Evolutionary conservation across 1,140 invertebrate genomes (phyloP).

Genomic region (Homarus americanus): DNA sequence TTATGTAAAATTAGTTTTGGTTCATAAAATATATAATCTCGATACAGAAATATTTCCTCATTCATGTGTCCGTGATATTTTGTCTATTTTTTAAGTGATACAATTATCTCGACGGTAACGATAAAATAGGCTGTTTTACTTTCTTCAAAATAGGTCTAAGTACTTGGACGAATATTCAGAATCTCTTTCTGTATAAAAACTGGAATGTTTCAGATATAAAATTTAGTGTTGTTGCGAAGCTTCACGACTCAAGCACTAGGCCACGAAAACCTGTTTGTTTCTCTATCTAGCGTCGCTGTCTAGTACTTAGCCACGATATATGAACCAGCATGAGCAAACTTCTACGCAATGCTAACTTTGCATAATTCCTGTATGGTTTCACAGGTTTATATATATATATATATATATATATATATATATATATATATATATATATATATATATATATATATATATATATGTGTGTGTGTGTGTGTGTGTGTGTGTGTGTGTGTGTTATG

Average conservation of each 20-base stretch:
- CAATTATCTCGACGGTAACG: background rate
- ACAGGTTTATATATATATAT: slow-evolving; percentile 28
- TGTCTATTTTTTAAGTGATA: background rate
- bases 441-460: slow-evolving; percentile 33
- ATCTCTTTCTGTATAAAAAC: background rate
- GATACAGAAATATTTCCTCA: background rate
- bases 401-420: slow-evolving; percentile 57
- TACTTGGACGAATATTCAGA: background rate
- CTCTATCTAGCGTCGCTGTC: background rate
- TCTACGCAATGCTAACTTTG: background rate
- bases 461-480: background rate
- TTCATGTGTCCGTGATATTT: too few species aligned
- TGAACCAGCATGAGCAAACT: background rate
- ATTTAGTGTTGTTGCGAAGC: background rate
- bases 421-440: slow-evolving; percentile 59
- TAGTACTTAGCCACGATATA: background rate
- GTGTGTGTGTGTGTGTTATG: background rate
- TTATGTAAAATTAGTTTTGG: background rate
- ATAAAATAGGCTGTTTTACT: background rate
- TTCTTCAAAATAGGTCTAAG: background rate
- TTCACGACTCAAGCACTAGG: background rate
- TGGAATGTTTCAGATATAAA: background rate
- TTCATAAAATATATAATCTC: background rate
- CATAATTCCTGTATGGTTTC: background rate
- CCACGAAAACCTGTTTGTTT: background rate